A percentile compares a stretch with the other conserved stretches of the same genome.
Evolutionary conservation across 2,888 invertebrate species (phyloP).

Genomic region (Chloroclystis v-ata): DNA sequence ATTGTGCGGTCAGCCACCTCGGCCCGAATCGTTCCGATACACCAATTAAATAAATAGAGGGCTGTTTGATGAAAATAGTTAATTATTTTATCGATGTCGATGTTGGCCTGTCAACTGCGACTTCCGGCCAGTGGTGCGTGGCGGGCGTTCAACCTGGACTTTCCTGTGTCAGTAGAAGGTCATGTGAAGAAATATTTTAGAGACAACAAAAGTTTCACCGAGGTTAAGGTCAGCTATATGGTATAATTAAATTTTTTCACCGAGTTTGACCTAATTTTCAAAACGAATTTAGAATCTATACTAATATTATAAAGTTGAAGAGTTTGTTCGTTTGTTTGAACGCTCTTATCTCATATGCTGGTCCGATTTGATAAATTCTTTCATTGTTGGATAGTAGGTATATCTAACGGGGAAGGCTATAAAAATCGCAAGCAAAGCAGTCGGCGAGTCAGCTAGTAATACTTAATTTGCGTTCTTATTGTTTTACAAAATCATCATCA

Average conservation of each 20-base stretch:
- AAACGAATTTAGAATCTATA: too few species aligned
- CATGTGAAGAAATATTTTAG: constrained; percentile 50
- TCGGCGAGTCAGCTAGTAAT: too few species aligned
- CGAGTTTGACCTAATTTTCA: too few species aligned
- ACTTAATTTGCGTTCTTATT: too few species aligned
- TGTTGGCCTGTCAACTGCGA: constrained; percentile 24
- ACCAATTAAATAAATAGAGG: constrained; percentile 30
- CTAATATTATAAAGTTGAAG: too few species aligned
- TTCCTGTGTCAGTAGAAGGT: constrained; percentile 52
- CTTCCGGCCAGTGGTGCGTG: constrained; percentile 35
- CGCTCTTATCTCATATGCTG: too few species aligned
- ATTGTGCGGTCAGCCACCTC: constrained; percentile 19
- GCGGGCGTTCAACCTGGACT: constrained; percentile 48
- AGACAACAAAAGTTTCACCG: constrained; percentile 38
- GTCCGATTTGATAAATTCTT: too few species aligned
- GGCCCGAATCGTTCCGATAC: constrained; percentile 23
- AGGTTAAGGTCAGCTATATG: background rate
- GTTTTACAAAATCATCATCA: too few species aligned
- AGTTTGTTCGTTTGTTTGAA: too few species aligned
- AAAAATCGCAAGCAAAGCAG: too few species aligned
- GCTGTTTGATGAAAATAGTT: constrained; percentile 24
- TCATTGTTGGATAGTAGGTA: too few species aligned
- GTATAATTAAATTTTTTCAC: background rate
- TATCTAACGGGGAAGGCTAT: too few species aligned
- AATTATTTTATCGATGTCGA: constrained; percentile 32